phyloP scores from a whole-genome alignment of 2,113 vertebrate genomes.

The Aythya baeri region DNA sequence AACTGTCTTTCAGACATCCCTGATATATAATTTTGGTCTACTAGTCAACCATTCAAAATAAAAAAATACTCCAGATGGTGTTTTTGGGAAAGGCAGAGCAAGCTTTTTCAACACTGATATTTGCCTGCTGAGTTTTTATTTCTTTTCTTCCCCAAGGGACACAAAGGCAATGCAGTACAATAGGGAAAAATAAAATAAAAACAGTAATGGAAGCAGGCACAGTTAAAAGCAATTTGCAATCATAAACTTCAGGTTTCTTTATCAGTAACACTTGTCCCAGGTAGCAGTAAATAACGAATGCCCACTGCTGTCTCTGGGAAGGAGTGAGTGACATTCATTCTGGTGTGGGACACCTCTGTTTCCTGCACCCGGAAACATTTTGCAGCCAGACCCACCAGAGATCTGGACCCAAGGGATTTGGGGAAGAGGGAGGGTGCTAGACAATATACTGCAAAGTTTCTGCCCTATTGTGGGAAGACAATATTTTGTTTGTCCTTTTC shows the following conservation, averaged over 20 bases:
- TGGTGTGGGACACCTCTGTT: not conserved
- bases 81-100: conserved; percentile 17
- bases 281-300: not conserved
- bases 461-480: not conserved
- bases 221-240: not conserved
- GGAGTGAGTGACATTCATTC: not conserved
- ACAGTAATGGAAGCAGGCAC: not conserved
- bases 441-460: not conserved
- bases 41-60: not conserved
- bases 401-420: not conserved
- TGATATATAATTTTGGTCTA: not conserved
- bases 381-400: not conserved
- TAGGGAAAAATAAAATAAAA: not conserved
- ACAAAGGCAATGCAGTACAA: not conserved
- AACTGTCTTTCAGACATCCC: not conserved
- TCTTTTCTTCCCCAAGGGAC: not conserved
- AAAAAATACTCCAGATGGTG: conserved; percentile 20
- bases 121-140: not conserved
- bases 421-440: not conserved
- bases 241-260: not conserved
- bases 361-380: not conserved
- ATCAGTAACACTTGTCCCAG: not conserved
- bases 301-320: not conserved
- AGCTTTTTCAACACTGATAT: not conserved
- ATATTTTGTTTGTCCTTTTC: not conserved